These are phyloP conservation scores for Formica exsecta DNA, from an alignment of 1,140 invertebrate genomes.

Conservation along the genomic window DNA sequence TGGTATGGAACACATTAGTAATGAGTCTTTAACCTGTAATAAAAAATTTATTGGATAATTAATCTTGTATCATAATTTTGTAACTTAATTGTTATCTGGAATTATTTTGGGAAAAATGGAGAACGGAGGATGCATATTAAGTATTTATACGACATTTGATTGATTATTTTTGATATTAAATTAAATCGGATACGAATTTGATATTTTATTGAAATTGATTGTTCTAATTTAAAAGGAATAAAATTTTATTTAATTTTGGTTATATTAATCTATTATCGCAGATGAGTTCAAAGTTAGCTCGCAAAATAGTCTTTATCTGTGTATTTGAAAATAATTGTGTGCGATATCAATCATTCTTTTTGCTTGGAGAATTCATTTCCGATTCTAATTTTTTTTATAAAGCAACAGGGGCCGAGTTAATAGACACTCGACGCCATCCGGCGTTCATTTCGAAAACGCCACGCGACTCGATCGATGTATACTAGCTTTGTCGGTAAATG, in stretches of 20 bases:
- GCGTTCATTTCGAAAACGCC: neutral
- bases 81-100: too few relatives aligned
- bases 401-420: too few relatives aligned
- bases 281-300: neutral
- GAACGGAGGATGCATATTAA: too few relatives aligned
- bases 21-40: neutral
- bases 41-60: neutral
- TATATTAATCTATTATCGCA: neutral
- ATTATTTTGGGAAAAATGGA: too few relatives aligned
- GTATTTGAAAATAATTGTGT: neutral
- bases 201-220: neutral
- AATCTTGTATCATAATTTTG: neutral
- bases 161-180: neutral
- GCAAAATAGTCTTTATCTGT: neutral
- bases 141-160: neutral
- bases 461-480: neutral
- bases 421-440: slow-evolving; percentile 47
- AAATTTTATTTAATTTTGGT: neutral
- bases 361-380: neutral
- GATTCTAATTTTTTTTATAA: neutral
- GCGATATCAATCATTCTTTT: too few relatives aligned
- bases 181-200: neutral
- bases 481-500: slow-evolving; percentile 7
- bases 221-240: neutral
- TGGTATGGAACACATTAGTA: neutral